A percentile compares a stretch with the other conserved stretches of the same genome.
These are phyloP conservation scores for Scaptomyza caliginosa DNA, from an alignment of 2,888 invertebrate species.

Conservation along the genomic window DNA sequence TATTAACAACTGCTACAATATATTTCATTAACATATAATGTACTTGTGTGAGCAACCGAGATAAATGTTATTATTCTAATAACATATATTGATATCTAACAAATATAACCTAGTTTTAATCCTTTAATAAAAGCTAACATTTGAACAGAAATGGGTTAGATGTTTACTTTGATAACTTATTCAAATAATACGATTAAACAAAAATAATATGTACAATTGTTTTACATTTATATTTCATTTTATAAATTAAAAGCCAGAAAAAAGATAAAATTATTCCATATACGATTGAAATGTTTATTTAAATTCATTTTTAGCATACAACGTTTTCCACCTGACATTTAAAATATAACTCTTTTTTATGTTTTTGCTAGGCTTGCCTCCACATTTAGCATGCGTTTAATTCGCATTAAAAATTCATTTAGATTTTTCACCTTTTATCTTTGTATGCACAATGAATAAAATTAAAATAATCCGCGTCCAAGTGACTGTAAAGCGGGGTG, in stretches of 20 bases:
- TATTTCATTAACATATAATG: no score
- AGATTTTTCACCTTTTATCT: constrained; percentile 75
- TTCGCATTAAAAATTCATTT: constrained; percentile 72
- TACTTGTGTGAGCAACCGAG: no score
- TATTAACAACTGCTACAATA: background rate
- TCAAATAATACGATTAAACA: background rate
- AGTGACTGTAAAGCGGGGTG: constrained; percentile 45
- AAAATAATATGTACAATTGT: background rate
- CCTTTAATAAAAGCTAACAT: background rate
- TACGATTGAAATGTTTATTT: background rate
- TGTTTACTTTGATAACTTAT: background rate
- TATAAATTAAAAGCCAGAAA: background rate
- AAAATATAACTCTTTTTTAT: constrained; percentile 14
- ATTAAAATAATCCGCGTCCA: constrained; percentile 71
- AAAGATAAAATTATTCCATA: background rate
- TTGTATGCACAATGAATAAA: constrained; percentile 74
- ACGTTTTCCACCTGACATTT: background rate
- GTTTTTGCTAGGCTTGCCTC: background rate
- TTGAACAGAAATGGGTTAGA: background rate
- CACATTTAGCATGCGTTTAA: constrained; percentile 42
- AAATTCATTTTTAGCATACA: background rate
- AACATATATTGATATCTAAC: background rate
- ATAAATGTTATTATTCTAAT: no score
- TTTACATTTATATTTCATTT: background rate
- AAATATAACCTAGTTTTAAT: background rate